phyloP scores from a whole-genome alignment of 2,797 vertebrate genomes.

The Hirundo rustica region DNA sequence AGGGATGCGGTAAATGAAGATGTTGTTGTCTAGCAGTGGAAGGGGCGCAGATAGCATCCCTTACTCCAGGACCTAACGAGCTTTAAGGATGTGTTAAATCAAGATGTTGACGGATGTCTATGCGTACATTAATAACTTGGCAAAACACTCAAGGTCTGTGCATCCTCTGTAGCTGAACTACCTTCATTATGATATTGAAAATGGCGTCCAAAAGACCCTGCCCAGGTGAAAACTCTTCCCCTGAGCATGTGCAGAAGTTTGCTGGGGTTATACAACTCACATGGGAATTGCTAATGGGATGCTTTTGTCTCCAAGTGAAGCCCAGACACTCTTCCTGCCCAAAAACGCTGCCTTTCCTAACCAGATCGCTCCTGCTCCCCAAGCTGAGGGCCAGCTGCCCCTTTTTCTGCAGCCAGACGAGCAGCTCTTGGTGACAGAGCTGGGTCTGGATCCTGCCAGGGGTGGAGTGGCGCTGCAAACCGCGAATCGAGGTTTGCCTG shows the following conservation, averaged over 20 bases:
- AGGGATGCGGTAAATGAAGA: not conserved
- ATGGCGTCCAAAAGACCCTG: not conserved
- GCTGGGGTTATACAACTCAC: not conserved
- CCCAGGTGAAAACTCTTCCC: not conserved
- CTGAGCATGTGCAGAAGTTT: not conserved
- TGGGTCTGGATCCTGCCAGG: not conserved
- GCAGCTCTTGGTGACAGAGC: not conserved
- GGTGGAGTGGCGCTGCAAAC: not conserved
- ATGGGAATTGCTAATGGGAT: not conserved
- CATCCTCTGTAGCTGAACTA: not conserved
- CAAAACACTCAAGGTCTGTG: not conserved
- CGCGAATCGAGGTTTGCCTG: accelerated
- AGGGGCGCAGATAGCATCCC: not conserved
- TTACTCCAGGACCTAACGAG: not conserved
- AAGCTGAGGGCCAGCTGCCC: not conserved
- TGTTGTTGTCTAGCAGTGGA: not conserved
- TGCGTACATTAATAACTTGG: not conserved
- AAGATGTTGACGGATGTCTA: not conserved
- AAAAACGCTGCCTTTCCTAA: not conserved
- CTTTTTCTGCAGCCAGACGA: not conserved
- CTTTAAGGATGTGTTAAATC: not conserved
- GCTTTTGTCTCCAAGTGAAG: not conserved
- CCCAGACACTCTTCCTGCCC: not conserved
- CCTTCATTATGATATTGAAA: not conserved
- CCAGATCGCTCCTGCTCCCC: not conserved